These are phyloP conservation scores for Drosophila persimilis DNA, from an alignment of 1,140 invertebrate genomes.

Conservation along the genomic window DNA sequence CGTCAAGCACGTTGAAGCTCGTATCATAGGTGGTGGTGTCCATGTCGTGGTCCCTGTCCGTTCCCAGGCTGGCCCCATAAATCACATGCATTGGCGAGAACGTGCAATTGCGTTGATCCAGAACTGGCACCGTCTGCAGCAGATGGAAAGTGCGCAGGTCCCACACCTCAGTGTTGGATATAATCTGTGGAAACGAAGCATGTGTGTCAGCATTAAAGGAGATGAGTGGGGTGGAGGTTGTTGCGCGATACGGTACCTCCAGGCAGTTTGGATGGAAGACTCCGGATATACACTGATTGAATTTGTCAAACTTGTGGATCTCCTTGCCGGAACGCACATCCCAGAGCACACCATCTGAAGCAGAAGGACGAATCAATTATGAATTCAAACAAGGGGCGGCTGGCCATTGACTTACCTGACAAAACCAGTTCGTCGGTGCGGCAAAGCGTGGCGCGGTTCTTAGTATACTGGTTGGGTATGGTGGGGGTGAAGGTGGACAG, in stretches of 20 bases:
- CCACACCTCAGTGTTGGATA: conserved; percentile 97
- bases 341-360: conserved; percentile 95
- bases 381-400: not conserved
- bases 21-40: conserved; percentile 84
- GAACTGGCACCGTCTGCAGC: conserved; percentile 94
- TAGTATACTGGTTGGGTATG: conserved; percentile 95
- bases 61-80: conserved; percentile 84
- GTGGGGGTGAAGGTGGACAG: conserved; percentile 90
- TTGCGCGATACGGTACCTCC: conserved; percentile 86
- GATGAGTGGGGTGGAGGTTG: too few species aligned
- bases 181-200: conserved; percentile 83
- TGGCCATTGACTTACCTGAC: conserved; percentile 84
- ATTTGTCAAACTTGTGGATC: conserved; percentile 98
- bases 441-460: conserved; percentile 97
- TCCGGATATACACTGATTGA: conserved; percentile 96
- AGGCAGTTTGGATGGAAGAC: conserved; percentile 98
- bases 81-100: conserved; percentile 88
- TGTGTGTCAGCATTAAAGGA: too few species aligned
- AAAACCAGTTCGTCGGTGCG: conserved; percentile 96
- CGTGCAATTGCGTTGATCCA: conserved; percentile 94
- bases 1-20: conserved; percentile 97
- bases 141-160: conserved; percentile 97
- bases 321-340: conserved; percentile 94
- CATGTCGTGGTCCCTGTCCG: conserved; percentile 84
- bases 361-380: not conserved